A percentile compares a stretch with the other conserved stretches of the same genome.
Evolutionary conservation across 2,797 vertebrate genomes (phyloP).

Genomic region (Rachycentron canadum): DNA sequence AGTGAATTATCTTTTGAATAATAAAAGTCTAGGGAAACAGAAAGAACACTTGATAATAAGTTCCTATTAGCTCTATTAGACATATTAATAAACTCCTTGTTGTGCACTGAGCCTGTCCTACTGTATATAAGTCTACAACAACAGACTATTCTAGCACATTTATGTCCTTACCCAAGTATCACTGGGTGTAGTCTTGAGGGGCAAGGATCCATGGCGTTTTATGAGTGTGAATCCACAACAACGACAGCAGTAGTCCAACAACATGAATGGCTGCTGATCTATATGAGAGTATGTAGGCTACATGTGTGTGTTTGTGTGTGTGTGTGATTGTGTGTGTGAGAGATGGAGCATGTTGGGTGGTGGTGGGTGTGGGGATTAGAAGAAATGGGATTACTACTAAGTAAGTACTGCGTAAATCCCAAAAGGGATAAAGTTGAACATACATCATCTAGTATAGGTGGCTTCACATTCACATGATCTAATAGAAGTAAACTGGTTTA

Average conservation of each 20-base stretch:
- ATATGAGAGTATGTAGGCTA: conserved; percentile 53
- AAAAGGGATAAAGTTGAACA: conserved; percentile 63
- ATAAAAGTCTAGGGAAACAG: neutral
- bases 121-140: neutral
- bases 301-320: conserved; percentile 50
- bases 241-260: conserved; percentile 86
- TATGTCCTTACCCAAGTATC: conserved; percentile 89
- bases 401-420: conserved; percentile 74
- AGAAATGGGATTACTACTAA: conserved; percentile 82
- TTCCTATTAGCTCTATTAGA: neutral
- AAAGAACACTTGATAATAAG: neutral
- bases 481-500: conserved; percentile 9
- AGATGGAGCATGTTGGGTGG: conserved; percentile 28
- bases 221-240: conserved; percentile 84
- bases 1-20: neutral
- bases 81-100: neutral
- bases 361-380: conserved; percentile 71
- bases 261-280: conserved; percentile 82
- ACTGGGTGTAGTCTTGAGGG: conserved; percentile 88
- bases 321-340: conserved; percentile 27
- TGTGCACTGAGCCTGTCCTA: neutral
- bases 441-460: conserved; percentile 17
- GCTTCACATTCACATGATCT: conserved; percentile 7
- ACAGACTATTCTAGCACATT: neutral
- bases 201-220: conserved; percentile 85